These are phyloP conservation scores for Idaea dimidiata DNA, from an alignment of 2,888 invertebrate genomes.

Conservation along the genomic window DNA sequence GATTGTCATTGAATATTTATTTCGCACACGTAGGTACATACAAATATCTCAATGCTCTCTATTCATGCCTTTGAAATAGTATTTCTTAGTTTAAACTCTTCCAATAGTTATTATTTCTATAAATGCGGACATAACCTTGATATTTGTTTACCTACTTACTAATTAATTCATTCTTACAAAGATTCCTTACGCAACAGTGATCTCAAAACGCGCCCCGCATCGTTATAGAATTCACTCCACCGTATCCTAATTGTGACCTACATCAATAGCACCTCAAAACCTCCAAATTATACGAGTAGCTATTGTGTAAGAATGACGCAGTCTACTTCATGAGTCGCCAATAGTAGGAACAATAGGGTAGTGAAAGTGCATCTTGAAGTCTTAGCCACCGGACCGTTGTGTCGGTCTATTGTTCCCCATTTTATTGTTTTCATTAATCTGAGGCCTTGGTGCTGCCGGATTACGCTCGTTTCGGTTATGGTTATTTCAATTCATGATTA, in stretches of 20 bases:
- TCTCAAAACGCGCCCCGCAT: slow-evolving; percentile 19
- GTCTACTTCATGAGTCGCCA: slow-evolving; percentile 49
- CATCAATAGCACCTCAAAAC: slow-evolving; percentile 35
- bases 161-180: slow-evolving; percentile 25
- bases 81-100: not conserved
- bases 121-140: slow-evolving; percentile 17
- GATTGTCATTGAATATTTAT: too few species aligned
- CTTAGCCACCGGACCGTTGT: slow-evolving; percentile 57
- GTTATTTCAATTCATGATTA: not conserved
- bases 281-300: slow-evolving; percentile 27
- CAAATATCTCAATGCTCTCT: too few species aligned
- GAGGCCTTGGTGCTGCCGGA: slow-evolving; percentile 67
- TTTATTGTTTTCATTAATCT: slow-evolving; percentile 67
- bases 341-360: slow-evolving; percentile 64
- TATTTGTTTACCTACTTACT: slow-evolving; percentile 8
- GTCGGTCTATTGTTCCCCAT: slow-evolving; percentile 64
- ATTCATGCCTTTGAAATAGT: not conserved
- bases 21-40: too few species aligned
- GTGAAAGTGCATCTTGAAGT: slow-evolving; percentile 68
- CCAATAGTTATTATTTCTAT: not conserved
- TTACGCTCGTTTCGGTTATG: slow-evolving; percentile 7
- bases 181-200: slow-evolving; percentile 26
- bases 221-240: slow-evolving; percentile 32
- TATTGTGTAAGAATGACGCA: slow-evolving; percentile 62
- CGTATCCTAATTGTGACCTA: slow-evolving; percentile 42